phyloP scores from a whole-genome alignment of 2,888 invertebrate genomes.

The Congeria kusceri region DNA sequence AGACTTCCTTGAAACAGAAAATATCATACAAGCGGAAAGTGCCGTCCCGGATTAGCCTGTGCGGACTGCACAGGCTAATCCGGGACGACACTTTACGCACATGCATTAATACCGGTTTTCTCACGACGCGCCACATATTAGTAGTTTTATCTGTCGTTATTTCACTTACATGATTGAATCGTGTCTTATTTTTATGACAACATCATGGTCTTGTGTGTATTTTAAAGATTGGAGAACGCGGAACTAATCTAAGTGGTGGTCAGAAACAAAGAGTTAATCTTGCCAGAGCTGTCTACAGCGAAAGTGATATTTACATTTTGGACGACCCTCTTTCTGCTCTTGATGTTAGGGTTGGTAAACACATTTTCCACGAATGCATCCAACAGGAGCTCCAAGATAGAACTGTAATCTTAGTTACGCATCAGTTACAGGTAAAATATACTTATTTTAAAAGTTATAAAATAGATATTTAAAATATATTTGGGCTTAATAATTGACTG shows the following conservation, averaged over 20 bases:
- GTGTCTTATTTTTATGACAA: background rate
- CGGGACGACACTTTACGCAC: too few species aligned
- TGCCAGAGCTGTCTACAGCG: slow-evolving; percentile 74
- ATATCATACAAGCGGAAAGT: too few species aligned
- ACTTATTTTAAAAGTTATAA: too few species aligned
- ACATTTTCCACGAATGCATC: slow-evolving; percentile 71
- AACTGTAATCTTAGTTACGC: slow-evolving; percentile 71
- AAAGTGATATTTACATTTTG: slow-evolving; percentile 72
- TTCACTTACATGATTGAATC: background rate
- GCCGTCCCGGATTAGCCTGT: too few species aligned
- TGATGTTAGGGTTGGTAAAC: slow-evolving; percentile 70
- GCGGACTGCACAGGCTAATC: too few species aligned
- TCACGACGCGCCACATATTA: too few species aligned
- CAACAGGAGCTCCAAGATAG: slow-evolving; percentile 61
- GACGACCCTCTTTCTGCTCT: slow-evolving; percentile 76
- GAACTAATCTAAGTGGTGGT: slow-evolving; percentile 74
- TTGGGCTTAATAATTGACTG: too few species aligned
- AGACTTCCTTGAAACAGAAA: too few species aligned
- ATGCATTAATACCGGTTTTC: too few species aligned
- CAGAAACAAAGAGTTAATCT: slow-evolving; percentile 76
- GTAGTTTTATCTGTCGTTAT: background rate
- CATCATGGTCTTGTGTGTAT: background rate
- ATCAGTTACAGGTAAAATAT: slow-evolving; percentile 71
- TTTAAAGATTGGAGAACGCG: slow-evolving; percentile 73
- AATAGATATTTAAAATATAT: too few species aligned